Evolutionary conservation across 2,888 invertebrate genomes (phyloP).

Genomic region (Microctonus brassicae): DNA sequence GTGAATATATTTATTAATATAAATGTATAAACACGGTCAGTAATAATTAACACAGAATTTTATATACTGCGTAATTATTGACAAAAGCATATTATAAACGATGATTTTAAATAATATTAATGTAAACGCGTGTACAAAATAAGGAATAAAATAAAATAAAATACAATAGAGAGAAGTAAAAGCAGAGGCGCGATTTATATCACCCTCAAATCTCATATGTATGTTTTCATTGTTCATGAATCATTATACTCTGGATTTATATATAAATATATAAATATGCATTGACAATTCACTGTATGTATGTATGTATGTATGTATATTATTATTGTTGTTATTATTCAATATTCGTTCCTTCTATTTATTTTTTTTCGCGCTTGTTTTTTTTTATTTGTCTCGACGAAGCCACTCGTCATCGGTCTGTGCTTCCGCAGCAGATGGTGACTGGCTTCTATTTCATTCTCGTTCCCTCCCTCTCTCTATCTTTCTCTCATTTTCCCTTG

Average conservation of each 20-base stretch:
- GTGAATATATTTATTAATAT: not conserved
- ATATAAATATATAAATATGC: too few relatives aligned
- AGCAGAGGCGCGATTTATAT: constrained; percentile 36
- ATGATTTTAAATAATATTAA: not conserved
- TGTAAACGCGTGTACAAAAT: not conserved
- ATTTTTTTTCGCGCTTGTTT: not conserved
- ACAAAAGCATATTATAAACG: not conserved
- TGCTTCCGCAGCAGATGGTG: constrained; percentile 62
- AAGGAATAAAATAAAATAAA: constrained; percentile 6
- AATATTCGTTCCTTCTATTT: constrained; percentile 9
- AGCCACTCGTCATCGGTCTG: constrained; percentile 34
- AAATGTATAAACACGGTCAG: not conserved
- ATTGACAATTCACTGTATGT: constrained; percentile 14
- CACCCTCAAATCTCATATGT: constrained; percentile 11
- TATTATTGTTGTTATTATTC: constrained; percentile 5
- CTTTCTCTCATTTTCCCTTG: not conserved
- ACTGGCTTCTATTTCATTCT: constrained; percentile 26
- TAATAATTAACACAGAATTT: not conserved
- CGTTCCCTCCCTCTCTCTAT: not conserved
- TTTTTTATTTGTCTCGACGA: constrained; percentile 22
- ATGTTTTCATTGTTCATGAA: constrained; percentile 26
- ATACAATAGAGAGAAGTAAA: constrained; percentile 8
- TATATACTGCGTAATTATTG: not conserved
- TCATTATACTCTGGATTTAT: constrained; percentile 5
- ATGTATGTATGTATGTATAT: not conserved